A percentile compares a stretch with the other conserved stretches of the same genome.
phyloP scores from a whole-genome alignment of 2,797 vertebrate species.

The Oceanodroma leucorhoa region DNA sequence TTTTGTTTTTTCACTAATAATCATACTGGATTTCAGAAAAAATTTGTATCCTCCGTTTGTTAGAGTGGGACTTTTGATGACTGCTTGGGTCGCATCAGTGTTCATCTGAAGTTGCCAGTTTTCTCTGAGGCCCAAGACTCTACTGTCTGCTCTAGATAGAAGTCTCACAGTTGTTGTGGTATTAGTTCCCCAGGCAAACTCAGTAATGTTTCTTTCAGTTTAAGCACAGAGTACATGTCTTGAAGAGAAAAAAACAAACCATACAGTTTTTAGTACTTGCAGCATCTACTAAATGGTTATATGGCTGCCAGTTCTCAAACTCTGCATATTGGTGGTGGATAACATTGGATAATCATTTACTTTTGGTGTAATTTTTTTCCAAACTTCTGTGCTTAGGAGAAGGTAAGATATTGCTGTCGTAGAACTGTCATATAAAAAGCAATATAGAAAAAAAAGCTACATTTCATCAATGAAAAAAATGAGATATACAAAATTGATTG shows the following conservation, averaged over 20 bases:
- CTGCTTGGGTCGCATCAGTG: neutral
- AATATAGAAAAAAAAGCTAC: neutral
- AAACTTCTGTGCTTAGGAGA: neutral
- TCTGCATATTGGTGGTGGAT: neutral
- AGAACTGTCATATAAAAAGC: neutral
- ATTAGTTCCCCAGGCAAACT: neutral
- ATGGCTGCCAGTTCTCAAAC: neutral
- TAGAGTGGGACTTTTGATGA: neutral
- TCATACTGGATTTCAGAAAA: neutral
- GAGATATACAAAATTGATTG: neutral
- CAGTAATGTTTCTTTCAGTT: neutral
- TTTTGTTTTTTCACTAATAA: neutral
- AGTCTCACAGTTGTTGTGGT: neutral
- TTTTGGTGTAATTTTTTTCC: neutral
- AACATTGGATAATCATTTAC: neutral
- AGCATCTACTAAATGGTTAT: neutral
- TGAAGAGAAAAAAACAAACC: neutral
- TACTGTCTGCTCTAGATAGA: neutral
- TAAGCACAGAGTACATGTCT: neutral
- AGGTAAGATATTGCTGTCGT: neutral
- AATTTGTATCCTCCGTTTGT: neutral
- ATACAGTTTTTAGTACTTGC: neutral
- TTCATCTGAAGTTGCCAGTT: neutral
- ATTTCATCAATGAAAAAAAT: accelerated
- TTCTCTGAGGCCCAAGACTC: too few species aligned